phyloP scores from a whole-genome alignment of 2,888 invertebrate genomes.

The Sminthurides aquaticus region DNA sequence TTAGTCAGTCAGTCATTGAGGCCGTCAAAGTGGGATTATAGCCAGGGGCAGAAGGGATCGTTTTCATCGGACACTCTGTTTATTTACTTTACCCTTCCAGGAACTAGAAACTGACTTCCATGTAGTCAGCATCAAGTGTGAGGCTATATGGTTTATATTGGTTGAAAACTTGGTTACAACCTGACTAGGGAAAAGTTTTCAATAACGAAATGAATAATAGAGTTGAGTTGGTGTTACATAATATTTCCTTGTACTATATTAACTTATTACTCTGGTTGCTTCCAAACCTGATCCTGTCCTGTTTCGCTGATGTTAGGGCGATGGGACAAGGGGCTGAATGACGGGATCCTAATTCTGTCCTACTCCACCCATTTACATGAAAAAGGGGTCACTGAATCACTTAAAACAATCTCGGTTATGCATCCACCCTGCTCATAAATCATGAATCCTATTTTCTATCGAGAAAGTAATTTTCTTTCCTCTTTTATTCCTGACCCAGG shows the following conservation, averaged over 20 bases:
- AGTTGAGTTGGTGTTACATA: too few species aligned
- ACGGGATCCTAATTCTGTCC: neutral
- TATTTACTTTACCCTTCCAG: neutral
- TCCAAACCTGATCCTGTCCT: neutral
- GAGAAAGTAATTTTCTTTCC: neutral
- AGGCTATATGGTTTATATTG: too few species aligned
- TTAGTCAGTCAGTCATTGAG: neutral
- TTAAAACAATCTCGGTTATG: neutral
- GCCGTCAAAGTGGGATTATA: neutral
- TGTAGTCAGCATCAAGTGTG: too few species aligned
- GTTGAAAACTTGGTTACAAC: too few species aligned
- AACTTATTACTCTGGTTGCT: too few species aligned
- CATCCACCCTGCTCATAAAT: neutral
- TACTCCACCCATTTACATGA: neutral
- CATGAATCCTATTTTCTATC: neutral
- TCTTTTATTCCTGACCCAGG: neutral
- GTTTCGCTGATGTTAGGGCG: neutral
- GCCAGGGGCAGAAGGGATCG: neutral
- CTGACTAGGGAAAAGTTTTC: too few species aligned
- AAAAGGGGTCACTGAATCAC: neutral
- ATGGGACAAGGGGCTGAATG: neutral
- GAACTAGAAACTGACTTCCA: too few species aligned
- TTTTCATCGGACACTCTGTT: neutral
- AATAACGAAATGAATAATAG: too few species aligned
- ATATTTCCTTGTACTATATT: too few species aligned